These are phyloP conservation scores for Polydrusus cervinus DNA, from an alignment of 2,888 invertebrate genomes.

Conservation along the genomic window DNA sequence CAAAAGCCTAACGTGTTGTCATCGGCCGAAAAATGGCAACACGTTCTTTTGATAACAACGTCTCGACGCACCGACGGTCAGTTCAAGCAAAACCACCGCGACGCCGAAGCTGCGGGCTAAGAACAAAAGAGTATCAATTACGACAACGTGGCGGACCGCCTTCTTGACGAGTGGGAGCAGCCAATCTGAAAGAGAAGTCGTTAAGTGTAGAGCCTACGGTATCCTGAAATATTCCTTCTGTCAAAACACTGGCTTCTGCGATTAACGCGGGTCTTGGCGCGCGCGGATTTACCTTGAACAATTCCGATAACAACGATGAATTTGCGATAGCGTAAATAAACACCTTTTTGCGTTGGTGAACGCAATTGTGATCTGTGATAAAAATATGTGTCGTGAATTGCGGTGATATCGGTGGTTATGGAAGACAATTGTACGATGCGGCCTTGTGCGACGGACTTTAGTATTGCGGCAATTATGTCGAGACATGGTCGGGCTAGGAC, in stretches of 20 bases:
- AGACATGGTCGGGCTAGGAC: constrained; percentile 77
- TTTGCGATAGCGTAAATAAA: constrained; percentile 34
- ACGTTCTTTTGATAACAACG: constrained; percentile 75
- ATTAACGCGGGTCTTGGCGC: constrained; percentile 54
- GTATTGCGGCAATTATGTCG: constrained; percentile 96
- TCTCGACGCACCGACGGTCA: constrained; percentile 71
- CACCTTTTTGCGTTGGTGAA: constrained; percentile 14
- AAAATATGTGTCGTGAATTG: constrained; percentile 44
- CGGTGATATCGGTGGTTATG: constrained; percentile 67
- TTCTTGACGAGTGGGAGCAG: constrained; percentile 71
- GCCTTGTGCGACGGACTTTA: constrained; percentile 94
- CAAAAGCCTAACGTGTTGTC: constrained; percentile 69
- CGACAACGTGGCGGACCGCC: constrained; percentile 70
- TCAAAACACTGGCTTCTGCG: constrained; percentile 70
- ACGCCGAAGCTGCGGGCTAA: constrained; percentile 56
- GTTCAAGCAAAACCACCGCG: constrained; percentile 49
- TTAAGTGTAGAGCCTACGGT: constrained; percentile 70
- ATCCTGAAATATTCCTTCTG: constrained; percentile 71
- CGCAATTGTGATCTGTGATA: constrained; percentile 37
- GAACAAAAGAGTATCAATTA: constrained; percentile 74
- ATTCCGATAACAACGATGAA: constrained; percentile 38
- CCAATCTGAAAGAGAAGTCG: constrained; percentile 71
- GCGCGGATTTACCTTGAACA: constrained; percentile 41
- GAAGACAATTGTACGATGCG: constrained; percentile 82
- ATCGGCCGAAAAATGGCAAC: constrained; percentile 68